phyloP scores from a whole-genome alignment of 2,888 invertebrate species.

The Lasioglossum morio region DNA sequence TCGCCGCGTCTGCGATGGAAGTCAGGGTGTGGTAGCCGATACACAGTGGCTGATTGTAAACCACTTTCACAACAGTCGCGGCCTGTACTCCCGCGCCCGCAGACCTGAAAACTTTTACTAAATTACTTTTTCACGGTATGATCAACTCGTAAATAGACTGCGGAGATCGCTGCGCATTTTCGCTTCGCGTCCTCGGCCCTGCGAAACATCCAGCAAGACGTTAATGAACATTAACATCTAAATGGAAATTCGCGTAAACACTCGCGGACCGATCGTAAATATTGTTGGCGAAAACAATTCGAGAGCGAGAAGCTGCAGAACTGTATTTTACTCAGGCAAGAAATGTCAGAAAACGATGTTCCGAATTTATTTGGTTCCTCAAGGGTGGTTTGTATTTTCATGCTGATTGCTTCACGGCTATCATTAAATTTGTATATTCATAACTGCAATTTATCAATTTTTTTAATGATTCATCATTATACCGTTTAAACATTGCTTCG shows the following conservation, averaged over 20 bases:
- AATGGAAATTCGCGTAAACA: background rate
- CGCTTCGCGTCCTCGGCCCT: background rate
- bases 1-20: background rate
- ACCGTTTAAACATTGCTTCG: no score
- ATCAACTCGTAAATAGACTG: conserved; percentile 1
- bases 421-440: no score
- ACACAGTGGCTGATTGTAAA: conserved; percentile 5
- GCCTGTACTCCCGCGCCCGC: background rate
- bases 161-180: conserved; percentile 6
- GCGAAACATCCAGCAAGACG: background rate
- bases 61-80: conserved; percentile 9
- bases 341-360: no score
- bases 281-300: background rate
- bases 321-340: no score
- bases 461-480: no score
- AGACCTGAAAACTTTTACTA: background rate
- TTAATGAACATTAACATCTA: background rate
- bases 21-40: background rate
- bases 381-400: no score
- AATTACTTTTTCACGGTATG: conserved; percentile 7
- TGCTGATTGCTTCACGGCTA: no score
- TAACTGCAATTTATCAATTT: no score
- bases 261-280: background rate
- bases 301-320: no score
- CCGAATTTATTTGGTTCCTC: no score